Evolutionary conservation across 1,140 invertebrate genomes (phyloP).

Genomic region (Calliphora vicina): DNA sequence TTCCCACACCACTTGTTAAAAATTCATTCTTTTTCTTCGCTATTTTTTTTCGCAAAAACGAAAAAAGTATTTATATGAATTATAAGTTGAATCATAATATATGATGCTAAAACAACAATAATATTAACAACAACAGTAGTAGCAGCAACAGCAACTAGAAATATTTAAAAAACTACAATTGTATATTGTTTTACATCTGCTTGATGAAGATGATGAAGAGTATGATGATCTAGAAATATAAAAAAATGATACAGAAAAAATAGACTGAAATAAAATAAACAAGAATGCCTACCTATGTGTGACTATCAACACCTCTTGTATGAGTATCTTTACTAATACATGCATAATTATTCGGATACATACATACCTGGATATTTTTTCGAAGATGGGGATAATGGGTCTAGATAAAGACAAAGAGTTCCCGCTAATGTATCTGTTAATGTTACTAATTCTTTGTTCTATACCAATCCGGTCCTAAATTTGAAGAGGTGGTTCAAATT

Average conservation of each 20-base stretch:
- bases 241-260: background rate
- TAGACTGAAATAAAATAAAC: background rate
- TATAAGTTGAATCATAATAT: slow-evolving; percentile 17
- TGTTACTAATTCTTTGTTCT: too few species aligned
- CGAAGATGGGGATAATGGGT: too few species aligned
- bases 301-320: background rate
- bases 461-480: too few species aligned
- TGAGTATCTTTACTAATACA: background rate
- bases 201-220: slow-evolving; percentile 9
- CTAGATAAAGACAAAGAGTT: too few species aligned
- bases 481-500: too few species aligned
- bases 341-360: background rate
- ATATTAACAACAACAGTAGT: background rate
- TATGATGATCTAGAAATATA: slow-evolving; percentile 10
- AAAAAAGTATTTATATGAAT: background rate
- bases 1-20: background rate
- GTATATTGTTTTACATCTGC: slow-evolving; percentile 6
- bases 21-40: background rate
- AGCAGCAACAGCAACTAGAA: background rate
- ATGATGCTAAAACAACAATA: background rate
- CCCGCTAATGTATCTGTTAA: too few species aligned
- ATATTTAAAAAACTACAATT: background rate
- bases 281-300: background rate
- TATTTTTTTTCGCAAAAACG: background rate
- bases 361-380: too few species aligned